Conservation (phyloP, 37 sponge, comb jelly and placozoan species). For the Geodia barretti region DNA sequence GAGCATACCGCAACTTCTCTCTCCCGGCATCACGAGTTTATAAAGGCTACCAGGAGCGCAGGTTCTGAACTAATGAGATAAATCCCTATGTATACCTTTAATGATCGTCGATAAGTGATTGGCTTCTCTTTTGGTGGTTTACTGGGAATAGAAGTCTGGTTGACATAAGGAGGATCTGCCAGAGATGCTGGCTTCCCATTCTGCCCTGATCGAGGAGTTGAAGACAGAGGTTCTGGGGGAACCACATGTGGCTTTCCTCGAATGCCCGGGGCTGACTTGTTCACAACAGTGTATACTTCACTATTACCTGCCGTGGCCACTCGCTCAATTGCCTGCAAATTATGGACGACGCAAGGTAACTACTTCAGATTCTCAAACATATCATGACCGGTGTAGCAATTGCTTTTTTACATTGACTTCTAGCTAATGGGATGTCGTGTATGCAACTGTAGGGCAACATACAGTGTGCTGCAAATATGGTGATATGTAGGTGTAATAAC, state of each 20-base stretch:
- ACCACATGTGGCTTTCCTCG: neutral
- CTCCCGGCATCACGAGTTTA: too few relatives aligned
- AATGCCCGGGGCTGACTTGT: neutral
- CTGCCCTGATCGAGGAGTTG: neutral
- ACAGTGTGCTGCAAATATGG: neutral
- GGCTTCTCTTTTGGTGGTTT: neutral
- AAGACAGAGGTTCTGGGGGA: neutral
- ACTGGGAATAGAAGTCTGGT: neutral
- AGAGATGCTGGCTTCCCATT: neutral
- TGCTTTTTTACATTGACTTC: too few relatives aligned
- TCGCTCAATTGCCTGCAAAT: slow-evolving; percentile 17
- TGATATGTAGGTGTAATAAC: too few relatives aligned
- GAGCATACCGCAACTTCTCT: too few relatives aligned
- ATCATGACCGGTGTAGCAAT: too few relatives aligned
- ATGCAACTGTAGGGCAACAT: too few relatives aligned
- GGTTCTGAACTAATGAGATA: neutral
- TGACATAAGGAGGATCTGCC: neutral
- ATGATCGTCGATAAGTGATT: neutral
- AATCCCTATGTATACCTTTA: neutral
- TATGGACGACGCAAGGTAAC: too few relatives aligned
- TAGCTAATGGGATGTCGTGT: too few relatives aligned
- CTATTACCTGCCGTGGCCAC: slow-evolving; percentile 11
- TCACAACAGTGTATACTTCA: slow-evolving; percentile 49
- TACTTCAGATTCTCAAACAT: too few relatives aligned
- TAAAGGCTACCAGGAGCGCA: too few relatives aligned